Evolutionary conservation across 2,113 vertebrate genomes (phyloP).

Genomic region (Tricholaema leucomelas): DNA sequence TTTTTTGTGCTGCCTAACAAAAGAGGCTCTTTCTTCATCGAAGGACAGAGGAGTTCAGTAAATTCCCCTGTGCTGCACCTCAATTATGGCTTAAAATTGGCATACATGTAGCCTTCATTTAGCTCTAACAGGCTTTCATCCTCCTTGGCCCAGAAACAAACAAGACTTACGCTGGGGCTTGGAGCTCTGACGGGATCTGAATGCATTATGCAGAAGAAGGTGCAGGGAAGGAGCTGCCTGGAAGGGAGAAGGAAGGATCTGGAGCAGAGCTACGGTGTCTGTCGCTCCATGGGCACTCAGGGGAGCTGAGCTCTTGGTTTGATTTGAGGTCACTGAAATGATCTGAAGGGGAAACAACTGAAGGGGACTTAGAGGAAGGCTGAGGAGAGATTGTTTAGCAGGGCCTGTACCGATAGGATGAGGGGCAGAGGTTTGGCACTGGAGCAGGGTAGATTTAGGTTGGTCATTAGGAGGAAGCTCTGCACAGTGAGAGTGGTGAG

Average conservation of each 20-base stretch:
- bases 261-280: background rate
- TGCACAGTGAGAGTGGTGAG: too few species aligned
- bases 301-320: background rate
- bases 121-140: constrained; percentile 45
- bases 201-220: background rate
- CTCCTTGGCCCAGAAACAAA: constrained; percentile 44
- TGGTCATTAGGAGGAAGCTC: too few species aligned
- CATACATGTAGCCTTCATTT: constrained; percentile 14
- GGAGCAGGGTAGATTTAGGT: too few species aligned
- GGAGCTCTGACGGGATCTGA: background rate
- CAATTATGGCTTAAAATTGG: constrained; percentile 41
- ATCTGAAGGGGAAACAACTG: too few species aligned
- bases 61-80: constrained; percentile 36
- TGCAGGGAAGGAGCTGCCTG: background rate
- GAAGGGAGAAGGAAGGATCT: background rate
- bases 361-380: too few species aligned
- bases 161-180: background rate
- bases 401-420: too few species aligned
- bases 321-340: too few species aligned
- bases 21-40: background rate
- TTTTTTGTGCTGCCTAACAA: background rate
- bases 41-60: constrained; percentile 22
- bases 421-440: too few species aligned
- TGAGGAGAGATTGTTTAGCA: too few species aligned
- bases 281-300: fast-evolving